Percentiles rank a stretch among this genome's conserved stretches.
Evolutionary conservation across 2,113 vertebrate genomes (phyloP).

Genomic region (Embiotoca jacksoni): DNA sequence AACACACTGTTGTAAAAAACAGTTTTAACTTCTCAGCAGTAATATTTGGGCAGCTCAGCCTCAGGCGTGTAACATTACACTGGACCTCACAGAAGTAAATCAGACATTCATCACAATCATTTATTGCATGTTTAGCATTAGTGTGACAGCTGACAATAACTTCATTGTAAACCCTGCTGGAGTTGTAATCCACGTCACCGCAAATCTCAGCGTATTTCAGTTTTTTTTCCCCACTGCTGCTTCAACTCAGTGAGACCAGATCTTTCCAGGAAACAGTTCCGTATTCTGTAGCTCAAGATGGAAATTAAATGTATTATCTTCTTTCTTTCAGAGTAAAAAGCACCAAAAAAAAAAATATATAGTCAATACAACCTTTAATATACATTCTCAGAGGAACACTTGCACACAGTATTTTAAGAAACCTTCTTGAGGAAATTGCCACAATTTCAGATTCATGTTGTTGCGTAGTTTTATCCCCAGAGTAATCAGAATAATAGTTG

Average conservation of each 20-base stretch:
- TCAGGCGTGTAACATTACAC: conserved; percentile 1
- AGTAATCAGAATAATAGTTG: too few relatives aligned
- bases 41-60: neutral
- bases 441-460: too few relatives aligned
- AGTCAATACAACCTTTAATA: neutral
- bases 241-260: neutral
- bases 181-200: neutral
- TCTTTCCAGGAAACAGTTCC: neutral
- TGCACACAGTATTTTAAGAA: too few relatives aligned
- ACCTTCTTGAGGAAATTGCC: too few relatives aligned
- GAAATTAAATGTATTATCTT: neutral
- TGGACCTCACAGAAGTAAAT: conserved; percentile 11
- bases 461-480: too few relatives aligned
- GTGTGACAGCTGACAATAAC: conserved; percentile 23
- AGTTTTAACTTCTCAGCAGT: conserved; percentile 3
- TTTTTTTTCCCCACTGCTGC: too few relatives aligned
- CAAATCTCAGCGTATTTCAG: neutral
- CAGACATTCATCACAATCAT: neutral
- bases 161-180: neutral
- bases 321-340: neutral
- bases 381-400: too few relatives aligned
- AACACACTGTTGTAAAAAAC: neutral
- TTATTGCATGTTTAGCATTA: neutral
- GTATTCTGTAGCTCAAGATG: neutral
- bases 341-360: neutral